Evolutionary conservation across 2,797 vertebrate genomes (phyloP).

Genomic region (Manis crassicaudata): DNA sequence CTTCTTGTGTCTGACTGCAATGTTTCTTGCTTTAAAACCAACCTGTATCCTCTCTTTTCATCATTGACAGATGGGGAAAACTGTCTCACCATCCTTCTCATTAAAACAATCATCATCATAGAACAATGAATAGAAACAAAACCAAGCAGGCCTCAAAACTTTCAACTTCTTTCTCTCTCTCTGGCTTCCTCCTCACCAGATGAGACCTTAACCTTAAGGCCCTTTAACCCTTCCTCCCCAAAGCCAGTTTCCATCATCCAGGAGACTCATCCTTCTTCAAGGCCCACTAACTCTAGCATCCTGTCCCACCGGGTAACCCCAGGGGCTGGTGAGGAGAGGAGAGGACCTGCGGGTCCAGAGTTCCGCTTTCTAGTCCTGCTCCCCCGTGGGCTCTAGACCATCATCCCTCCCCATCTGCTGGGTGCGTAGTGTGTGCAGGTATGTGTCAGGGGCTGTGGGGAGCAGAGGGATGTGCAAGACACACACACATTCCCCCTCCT

Average conservation of each 20-base stretch:
- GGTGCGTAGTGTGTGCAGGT: not conserved
- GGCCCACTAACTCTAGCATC: not conserved
- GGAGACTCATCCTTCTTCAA: not conserved
- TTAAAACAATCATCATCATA: not conserved
- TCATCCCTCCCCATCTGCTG: fast-evolving
- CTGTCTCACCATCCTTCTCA: not conserved
- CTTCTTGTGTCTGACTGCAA: not conserved
- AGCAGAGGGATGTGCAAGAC: not conserved
- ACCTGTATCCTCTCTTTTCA: not conserved
- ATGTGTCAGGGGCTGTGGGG: fast-evolving
- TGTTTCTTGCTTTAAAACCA: not conserved
- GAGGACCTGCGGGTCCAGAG: fast-evolving
- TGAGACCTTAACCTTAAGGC: not conserved
- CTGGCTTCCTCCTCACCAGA: not conserved
- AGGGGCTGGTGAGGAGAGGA: not conserved
- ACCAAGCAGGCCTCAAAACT: not conserved
- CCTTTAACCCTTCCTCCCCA: not conserved
- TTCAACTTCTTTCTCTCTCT: not conserved
- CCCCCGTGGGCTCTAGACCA: not conserved
- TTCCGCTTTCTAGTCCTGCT: not conserved
- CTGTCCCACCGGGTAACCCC: not conserved
- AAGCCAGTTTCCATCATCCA: not conserved
- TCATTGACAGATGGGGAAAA: not conserved
- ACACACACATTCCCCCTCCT: not conserved
- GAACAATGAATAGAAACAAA: not conserved